Evolutionary conservation across 2,888 invertebrate genomes (phyloP).

Genomic region (Drosophila pegasa): DNA sequence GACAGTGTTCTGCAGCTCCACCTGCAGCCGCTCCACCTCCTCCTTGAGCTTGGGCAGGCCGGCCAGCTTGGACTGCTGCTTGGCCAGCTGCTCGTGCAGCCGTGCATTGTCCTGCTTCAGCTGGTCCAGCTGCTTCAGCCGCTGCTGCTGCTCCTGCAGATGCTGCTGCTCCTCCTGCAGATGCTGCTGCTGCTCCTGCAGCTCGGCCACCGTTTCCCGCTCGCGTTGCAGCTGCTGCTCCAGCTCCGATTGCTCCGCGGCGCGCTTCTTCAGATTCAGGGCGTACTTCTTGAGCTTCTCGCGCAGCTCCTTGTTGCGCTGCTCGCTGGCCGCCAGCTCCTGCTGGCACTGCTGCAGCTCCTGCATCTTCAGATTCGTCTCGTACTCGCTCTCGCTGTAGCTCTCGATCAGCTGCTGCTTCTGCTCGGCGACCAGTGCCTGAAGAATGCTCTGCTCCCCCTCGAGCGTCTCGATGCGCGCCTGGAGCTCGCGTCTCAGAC

Average conservation of each 20-base stretch:
- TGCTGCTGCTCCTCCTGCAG: slow-evolving; percentile 85
- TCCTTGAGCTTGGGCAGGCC: slow-evolving; percentile 13
- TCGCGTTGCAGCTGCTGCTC: slow-evolving; percentile 86
- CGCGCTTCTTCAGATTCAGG: slow-evolving; percentile 90
- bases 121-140: slow-evolving; percentile 14
- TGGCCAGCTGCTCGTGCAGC: slow-evolving; percentile 2
- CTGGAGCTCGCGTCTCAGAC: slow-evolving; percentile 76
- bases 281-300: slow-evolving; percentile 93
- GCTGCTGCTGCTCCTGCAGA: slow-evolving; percentile 12
- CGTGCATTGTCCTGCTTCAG: slow-evolving; percentile 13
- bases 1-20: slow-evolving; percentile 53
- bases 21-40: slow-evolving; percentile 43
- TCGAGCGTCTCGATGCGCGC: slow-evolving; percentile 71
- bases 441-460: slow-evolving; percentile 82
- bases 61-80: slow-evolving; percentile 31
- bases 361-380: slow-evolving; percentile 79
- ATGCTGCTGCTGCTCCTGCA: slow-evolving; percentile 5
- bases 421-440: slow-evolving; percentile 83
- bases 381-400: slow-evolving; percentile 82
- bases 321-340: slow-evolving; percentile 83
- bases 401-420: slow-evolving; percentile 84
- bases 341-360: slow-evolving; percentile 85
- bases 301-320: slow-evolving; percentile 89
- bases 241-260: slow-evolving; percentile 88
- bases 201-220: slow-evolving; percentile 10